Conservation (phyloP, 2,113 vertebrate genomes). For the Corythoichthys intestinalis region DNA sequence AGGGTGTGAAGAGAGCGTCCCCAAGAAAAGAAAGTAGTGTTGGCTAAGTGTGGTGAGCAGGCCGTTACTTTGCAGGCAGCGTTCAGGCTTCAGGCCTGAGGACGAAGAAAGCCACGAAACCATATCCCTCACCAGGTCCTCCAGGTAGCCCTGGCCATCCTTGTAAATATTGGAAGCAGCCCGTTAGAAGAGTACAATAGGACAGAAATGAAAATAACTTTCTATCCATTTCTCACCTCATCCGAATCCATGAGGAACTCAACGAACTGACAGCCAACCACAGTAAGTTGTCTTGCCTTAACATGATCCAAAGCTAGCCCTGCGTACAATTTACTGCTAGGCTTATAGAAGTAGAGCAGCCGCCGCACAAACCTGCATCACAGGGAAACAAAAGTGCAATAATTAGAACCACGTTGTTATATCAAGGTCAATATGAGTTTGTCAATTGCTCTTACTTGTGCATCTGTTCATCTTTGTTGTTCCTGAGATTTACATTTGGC, state of each 20-base stretch:
- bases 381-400: neutral
- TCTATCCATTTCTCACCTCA: constrained; percentile 74
- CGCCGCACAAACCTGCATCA: constrained; percentile 86
- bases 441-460: constrained; percentile 80
- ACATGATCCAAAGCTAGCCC: constrained; percentile 85
- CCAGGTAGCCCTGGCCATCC: constrained; percentile 93
- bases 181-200: constrained; percentile 1
- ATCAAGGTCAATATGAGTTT: neutral
- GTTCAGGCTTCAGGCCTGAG: constrained; percentile 89
- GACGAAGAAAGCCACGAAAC: constrained; percentile 88
- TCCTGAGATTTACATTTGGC: constrained; percentile 94
- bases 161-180: constrained; percentile 35
- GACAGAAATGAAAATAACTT: neutral
- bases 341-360: constrained; percentile 94
- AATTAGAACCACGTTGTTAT: neutral
- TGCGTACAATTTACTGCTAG: constrained; percentile 92
- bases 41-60: constrained; percentile 93
- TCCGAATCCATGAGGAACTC: constrained; percentile 96
- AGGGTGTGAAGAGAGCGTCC: constrained; percentile 92
- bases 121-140: constrained; percentile 93
- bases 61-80: constrained; percentile 91
- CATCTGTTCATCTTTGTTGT: constrained; percentile 97
- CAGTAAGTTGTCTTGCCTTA: constrained; percentile 91
- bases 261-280: constrained; percentile 92
- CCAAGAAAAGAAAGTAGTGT: constrained; percentile 96